phyloP scores from a whole-genome alignment of 2,113 vertebrate species.

The Ranitomeya imitator region DNA sequence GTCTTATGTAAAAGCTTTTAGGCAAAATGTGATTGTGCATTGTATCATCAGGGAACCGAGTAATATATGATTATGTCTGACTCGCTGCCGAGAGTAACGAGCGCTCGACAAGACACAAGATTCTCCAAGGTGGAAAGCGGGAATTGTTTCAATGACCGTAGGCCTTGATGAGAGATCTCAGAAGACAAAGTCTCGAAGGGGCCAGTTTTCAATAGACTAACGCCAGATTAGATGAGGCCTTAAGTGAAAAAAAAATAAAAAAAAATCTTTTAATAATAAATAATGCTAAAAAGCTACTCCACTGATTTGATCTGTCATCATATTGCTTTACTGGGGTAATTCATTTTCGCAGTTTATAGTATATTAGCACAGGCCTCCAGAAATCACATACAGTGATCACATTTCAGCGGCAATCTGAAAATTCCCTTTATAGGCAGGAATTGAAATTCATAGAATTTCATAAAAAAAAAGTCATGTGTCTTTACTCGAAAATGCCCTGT shows the following conservation, averaged over 20 bases:
- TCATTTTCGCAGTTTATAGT: background rate
- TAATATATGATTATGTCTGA: too few relatives aligned
- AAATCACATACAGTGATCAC: background rate
- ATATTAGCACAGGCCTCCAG: background rate
- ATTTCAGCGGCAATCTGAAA: background rate
- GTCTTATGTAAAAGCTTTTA: background rate
- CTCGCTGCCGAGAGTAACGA: too few relatives aligned
- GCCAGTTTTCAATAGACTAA: background rate
- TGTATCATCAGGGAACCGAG: too few relatives aligned
- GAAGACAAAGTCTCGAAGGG: background rate
- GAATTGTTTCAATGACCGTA: background rate
- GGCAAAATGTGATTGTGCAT: background rate
- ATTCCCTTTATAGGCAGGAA: background rate
- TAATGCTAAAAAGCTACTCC: background rate
- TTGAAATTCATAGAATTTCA: slow-evolving; percentile 2
- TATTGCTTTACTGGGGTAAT: background rate
- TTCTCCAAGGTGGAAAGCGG: too few relatives aligned
- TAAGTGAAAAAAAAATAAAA: background rate
- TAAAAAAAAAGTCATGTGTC: background rate
- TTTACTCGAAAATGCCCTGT: background rate
- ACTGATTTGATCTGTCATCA: background rate
- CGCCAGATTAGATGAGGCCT: background rate
- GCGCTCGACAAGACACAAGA: too few relatives aligned
- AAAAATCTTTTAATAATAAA: background rate
- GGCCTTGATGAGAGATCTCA: background rate